phyloP scores from a whole-genome alignment of 2,113 vertebrate genomes.

The Lophochroa leadbeateri region DNA sequence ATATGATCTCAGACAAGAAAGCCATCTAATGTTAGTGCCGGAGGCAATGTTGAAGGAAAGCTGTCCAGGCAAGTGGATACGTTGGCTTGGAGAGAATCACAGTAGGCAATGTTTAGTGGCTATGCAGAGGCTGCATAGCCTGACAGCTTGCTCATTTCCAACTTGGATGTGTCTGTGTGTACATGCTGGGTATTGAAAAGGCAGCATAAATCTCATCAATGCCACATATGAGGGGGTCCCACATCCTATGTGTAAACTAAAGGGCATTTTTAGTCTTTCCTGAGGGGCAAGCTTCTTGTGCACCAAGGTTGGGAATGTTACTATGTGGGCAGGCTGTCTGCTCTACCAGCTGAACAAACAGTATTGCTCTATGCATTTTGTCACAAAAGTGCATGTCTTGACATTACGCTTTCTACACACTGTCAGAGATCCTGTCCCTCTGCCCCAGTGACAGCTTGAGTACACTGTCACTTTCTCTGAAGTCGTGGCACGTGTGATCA shows the following conservation, averaged over 20 bases:
- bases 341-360: background rate
- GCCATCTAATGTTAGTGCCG: background rate
- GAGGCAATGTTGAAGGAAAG: background rate
- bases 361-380: background rate
- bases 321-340: background rate
- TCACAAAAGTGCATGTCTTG: background rate
- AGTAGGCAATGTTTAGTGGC: background rate
- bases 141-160: background rate
- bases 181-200: background rate
- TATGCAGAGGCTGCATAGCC: background rate
- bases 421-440: background rate
- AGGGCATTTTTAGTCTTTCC: background rate
- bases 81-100: background rate
- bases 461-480: background rate
- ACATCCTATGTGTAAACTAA: background rate
- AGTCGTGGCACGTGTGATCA: background rate
- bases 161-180: background rate
- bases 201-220: background rate
- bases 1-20: background rate
- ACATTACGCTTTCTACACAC: background rate
- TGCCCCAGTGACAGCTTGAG: accelerated
- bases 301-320: background rate
- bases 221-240: background rate
- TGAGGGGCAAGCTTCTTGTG: background rate
- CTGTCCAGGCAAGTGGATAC: background rate